Evolutionary conservation across 2,888 invertebrate genomes (phyloP).

Genomic region (Alviniconcha strummeri): DNA sequence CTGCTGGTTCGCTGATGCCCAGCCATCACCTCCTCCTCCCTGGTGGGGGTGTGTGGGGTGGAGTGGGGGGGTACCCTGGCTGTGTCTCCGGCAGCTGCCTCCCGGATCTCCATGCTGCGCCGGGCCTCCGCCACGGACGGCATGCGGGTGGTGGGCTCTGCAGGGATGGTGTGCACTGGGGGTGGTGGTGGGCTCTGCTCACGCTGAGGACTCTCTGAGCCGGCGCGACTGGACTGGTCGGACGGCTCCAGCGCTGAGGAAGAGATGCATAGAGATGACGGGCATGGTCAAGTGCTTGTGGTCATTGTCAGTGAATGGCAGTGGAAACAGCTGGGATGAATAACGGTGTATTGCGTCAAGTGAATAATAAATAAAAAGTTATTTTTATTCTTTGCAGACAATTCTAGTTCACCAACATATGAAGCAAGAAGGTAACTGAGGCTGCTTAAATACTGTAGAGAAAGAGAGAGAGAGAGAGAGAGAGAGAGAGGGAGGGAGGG

Average conservation of each 20-base stretch:
- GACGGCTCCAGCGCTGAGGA: slow-evolving; percentile 44
- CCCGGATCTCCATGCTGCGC: not conserved
- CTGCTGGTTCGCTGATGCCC: slow-evolving; percentile 34
- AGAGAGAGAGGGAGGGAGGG: no score
- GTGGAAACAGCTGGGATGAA: no score
- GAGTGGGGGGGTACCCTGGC: slow-evolving; percentile 32
- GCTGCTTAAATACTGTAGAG: no score
- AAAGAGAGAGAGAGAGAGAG: slow-evolving; percentile 18
- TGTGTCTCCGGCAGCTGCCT: not conserved
- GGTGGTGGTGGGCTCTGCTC: slow-evolving; percentile 43
- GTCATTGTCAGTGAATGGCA: no score
- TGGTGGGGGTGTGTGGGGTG: not conserved
- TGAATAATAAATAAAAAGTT: no score
- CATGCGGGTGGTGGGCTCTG: slow-evolving; percentile 30
- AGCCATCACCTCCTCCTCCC: slow-evolving; percentile 14
- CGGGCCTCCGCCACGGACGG: not conserved
- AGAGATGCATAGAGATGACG: no score
- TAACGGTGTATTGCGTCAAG: no score
- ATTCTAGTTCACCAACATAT: no score
- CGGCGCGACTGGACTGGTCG: slow-evolving; percentile 41
- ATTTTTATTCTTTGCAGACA: no score
- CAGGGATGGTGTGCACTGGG: slow-evolving; percentile 16
- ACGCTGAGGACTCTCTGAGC: slow-evolving; percentile 35
- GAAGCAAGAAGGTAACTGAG: no score
- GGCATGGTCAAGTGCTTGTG: no score